Conservation (phyloP, 2,888 invertebrate genomes). For the Drosophila siamana region DNA sequence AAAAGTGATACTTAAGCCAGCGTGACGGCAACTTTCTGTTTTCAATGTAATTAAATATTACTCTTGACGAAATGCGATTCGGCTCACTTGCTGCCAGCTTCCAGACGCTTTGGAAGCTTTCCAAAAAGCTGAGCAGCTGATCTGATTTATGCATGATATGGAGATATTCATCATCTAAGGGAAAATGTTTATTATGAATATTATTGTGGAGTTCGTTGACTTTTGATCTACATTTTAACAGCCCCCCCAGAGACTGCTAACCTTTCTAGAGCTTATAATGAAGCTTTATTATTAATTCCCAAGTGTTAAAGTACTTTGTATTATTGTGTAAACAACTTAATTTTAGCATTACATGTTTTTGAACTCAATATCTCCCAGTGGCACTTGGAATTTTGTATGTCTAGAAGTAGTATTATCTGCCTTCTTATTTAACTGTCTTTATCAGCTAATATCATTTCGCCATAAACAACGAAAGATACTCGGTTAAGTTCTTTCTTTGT, state of each 20-base stretch:
- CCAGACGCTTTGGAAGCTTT: too few relatives aligned
- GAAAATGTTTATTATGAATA: neutral
- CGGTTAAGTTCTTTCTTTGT: neutral
- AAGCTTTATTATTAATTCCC: too few relatives aligned
- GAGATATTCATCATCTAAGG: neutral
- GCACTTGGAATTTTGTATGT: too few relatives aligned
- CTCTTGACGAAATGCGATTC: neutral
- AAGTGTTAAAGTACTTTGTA: too few relatives aligned
- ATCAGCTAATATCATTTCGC: slow-evolving; percentile 27
- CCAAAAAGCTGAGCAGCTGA: neutral
- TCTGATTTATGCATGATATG: neutral
- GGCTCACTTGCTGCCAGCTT: neutral
- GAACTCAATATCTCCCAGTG: too few relatives aligned
- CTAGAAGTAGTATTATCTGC: neutral
- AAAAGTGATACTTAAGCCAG: slow-evolving; percentile 12
- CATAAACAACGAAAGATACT: slow-evolving; percentile 6
- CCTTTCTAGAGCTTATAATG: neutral
- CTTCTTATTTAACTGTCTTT: neutral
- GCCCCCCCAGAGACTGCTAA: neutral
- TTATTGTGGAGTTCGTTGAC: neutral
- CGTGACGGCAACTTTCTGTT: neutral
- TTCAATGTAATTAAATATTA: neutral
- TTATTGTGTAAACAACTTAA: too few relatives aligned
- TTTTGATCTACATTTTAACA: too few relatives aligned
- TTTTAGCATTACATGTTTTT: too few relatives aligned